These are phyloP conservation scores for Dinoponera quadriceps DNA, from an alignment of 1,140 invertebrate genomes.

Conservation along the genomic window DNA sequence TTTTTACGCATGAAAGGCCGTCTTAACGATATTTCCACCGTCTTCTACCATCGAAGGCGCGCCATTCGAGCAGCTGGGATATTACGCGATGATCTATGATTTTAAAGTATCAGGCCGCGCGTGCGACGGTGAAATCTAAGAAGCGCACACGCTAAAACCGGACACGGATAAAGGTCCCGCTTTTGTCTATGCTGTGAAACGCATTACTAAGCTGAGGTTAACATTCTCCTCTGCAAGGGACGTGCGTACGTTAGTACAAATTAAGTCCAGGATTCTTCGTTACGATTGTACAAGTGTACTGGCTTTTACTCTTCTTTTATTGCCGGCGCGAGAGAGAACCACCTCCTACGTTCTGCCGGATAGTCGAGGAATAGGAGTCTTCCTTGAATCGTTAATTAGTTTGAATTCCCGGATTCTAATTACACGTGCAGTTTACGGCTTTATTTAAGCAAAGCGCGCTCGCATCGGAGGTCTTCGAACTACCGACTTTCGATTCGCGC, in stretches of 20 bases:
- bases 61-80: constrained; percentile 22
- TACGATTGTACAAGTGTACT: constrained; percentile 63
- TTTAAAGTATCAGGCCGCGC: constrained; percentile 17
- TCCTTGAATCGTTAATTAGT: constrained; percentile 72
- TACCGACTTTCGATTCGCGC: neutral
- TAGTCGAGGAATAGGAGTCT: constrained; percentile 56
- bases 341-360: constrained; percentile 48
- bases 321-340: constrained; percentile 40
- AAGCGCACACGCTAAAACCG: neutral
- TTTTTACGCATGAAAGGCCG: constrained; percentile 41
- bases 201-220: constrained; percentile 49
- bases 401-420: constrained; percentile 68
- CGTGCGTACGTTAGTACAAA: constrained; percentile 56
- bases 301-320: constrained; percentile 68
- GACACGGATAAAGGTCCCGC: neutral
- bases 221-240: constrained; percentile 38
- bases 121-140: constrained; percentile 37
- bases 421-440: constrained; percentile 66
- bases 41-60: constrained; percentile 17
- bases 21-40: constrained; percentile 40
- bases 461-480: neutral
- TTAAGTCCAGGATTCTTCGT: constrained; percentile 68
- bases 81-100: constrained; percentile 20
- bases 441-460: constrained; percentile 61
- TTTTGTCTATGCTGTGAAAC: constrained; percentile 59